Evolutionary conservation across 2,113 vertebrate genomes (phyloP).

Genomic region (Corythornis cristatus): DNA sequence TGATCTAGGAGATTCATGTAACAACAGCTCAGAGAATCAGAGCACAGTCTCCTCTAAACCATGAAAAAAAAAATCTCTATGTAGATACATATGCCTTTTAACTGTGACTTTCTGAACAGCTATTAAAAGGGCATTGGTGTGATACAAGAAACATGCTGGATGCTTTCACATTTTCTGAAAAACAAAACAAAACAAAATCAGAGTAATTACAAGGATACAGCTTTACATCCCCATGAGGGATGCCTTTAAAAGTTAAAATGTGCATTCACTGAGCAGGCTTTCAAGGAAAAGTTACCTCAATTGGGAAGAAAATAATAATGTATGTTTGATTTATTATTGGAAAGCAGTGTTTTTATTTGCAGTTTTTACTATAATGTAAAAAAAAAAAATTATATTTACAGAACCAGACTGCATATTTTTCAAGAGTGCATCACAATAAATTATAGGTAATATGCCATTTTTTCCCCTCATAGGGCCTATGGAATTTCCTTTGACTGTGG

Average conservation of each 20-base stretch:
- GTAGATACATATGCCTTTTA: background rate
- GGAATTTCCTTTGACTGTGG: constrained; percentile 25
- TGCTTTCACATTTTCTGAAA: background rate
- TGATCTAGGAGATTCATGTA: background rate
- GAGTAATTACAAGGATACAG: background rate
- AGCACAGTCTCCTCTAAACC: background rate
- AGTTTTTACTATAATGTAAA: background rate
- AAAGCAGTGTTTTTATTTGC: background rate
- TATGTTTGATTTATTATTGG: constrained; percentile 37
- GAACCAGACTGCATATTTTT: constrained; percentile 8
- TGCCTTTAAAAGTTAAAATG: constrained; percentile 40
- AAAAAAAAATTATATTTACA: background rate
- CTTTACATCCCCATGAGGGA: background rate
- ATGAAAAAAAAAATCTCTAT: background rate
- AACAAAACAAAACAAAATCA: background rate
- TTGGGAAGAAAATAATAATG: background rate
- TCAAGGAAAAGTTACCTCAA: constrained; percentile 14
- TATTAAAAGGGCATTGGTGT: background rate
- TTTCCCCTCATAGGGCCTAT: background rate
- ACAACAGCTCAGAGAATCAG: background rate
- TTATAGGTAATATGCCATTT: background rate
- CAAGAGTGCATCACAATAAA: background rate
- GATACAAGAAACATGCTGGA: background rate
- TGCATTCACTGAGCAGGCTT: constrained; percentile 8
- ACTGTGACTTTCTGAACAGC: background rate